Evolutionary conservation across 2,797 vertebrate species (phyloP).

Genomic region (Propithecus deckenii): DNA sequence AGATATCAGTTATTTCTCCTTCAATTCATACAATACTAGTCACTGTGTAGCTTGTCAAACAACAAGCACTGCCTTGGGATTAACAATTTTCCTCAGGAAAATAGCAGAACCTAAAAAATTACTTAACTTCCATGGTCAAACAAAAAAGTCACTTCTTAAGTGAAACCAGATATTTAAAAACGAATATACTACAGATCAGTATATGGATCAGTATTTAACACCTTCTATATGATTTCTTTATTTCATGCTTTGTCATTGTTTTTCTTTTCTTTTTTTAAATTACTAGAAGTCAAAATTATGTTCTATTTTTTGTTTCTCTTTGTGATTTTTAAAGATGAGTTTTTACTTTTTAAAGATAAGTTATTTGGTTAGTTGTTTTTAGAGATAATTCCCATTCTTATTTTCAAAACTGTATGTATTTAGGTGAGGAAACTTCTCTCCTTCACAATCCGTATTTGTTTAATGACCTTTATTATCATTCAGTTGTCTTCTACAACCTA

Average conservation of each 20-base stretch:
- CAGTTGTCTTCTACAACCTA: not conserved
- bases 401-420: not conserved
- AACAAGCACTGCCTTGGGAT: not conserved
- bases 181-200: not conserved
- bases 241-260: not conserved
- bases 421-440: not conserved
- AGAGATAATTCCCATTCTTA: conserved; percentile 10
- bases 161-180: conserved; percentile 44
- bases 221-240: not conserved
- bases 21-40: conserved; percentile 60
- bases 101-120: not conserved
- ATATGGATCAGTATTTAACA: not conserved
- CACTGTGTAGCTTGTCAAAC: conserved; percentile 21
- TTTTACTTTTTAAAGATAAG: not conserved
- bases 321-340: conserved; percentile 16
- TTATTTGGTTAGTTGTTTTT: not conserved
- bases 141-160: not conserved
- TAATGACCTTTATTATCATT: not conserved
- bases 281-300: not conserved
- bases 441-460: not conserved
- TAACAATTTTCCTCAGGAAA: conserved; percentile 38
- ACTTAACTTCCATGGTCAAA: not conserved
- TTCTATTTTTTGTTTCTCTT: not conserved
- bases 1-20: conserved; percentile 67
- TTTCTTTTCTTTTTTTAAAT: not conserved